Evolutionary conservation across 2,113 vertebrate genomes (phyloP).

Genomic region (Vidua chalybeata): DNA sequence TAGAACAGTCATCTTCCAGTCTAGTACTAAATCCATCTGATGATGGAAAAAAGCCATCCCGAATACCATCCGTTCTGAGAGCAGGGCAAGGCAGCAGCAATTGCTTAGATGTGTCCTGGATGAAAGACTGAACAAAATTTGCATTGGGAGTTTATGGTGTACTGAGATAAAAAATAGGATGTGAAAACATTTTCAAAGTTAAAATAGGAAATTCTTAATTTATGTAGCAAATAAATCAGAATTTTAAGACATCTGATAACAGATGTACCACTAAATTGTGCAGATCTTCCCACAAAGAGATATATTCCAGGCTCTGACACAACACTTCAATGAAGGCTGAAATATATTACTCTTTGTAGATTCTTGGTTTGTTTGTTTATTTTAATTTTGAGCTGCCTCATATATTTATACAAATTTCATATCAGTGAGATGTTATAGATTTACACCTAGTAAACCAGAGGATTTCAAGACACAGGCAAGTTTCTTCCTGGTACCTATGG

Average conservation of each 20-base stretch:
- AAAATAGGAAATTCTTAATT: background rate
- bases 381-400: constrained; percentile 4
- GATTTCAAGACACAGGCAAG: background rate
- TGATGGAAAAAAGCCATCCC: background rate
- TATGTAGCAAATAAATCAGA: constrained; percentile 9
- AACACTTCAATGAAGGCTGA: background rate
- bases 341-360: background rate
- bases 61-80: background rate
- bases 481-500: background rate
- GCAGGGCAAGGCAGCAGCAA: background rate
- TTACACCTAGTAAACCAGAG: background rate
- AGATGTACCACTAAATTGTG: background rate
- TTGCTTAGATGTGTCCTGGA: background rate
- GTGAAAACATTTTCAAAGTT: background rate
- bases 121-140: background rate
- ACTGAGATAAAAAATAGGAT: background rate
- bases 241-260: background rate
- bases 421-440: background rate
- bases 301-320: background rate
- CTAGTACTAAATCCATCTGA: background rate
- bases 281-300: background rate
- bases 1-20: background rate
- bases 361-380: background rate
- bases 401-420: background rate
- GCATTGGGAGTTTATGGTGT: background rate